Evolutionary conservation across 2,888 invertebrate genomes (phyloP).

Genomic region (Drosophila tanythrix): DNA sequence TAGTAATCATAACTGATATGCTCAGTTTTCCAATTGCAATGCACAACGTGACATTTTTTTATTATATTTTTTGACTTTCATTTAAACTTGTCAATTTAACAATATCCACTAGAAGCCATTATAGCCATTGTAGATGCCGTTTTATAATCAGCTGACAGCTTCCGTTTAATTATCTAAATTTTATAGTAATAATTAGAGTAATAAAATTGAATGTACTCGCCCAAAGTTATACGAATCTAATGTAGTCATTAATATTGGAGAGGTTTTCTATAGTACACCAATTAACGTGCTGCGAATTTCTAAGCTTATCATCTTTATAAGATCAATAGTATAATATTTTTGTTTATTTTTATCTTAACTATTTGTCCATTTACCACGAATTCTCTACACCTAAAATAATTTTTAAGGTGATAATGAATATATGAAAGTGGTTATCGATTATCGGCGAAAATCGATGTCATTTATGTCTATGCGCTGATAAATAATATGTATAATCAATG

Average conservation of each 20-base stretch:
- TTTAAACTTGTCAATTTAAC: conserved; percentile 25
- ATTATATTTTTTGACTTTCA: conserved; percentile 5
- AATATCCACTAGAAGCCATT: background rate
- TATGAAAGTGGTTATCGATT: background rate
- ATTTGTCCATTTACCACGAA: background rate
- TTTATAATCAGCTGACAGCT: conserved; percentile 17
- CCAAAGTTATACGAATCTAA: conserved; percentile 2
- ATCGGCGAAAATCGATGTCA: background rate
- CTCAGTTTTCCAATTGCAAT: conserved; percentile 2
- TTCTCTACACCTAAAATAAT: background rate
- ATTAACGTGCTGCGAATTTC: background rate
- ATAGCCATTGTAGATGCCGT: background rate
- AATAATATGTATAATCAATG: conserved; percentile 13
- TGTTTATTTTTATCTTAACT: background rate
- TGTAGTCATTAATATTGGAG: background rate
- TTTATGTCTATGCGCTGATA: conserved; percentile 10
- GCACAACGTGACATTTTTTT: background rate
- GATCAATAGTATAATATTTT: background rate
- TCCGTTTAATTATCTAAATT: background rate
- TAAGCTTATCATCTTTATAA: background rate
- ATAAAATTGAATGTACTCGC: background rate
- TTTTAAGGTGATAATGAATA: background rate
- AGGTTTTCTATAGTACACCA: background rate
- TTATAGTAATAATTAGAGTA: conserved; percentile 1
- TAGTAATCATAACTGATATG: background rate